phyloP scores from a whole-genome alignment of 2,113 vertebrate species.

The Grallaria varia region DNA sequence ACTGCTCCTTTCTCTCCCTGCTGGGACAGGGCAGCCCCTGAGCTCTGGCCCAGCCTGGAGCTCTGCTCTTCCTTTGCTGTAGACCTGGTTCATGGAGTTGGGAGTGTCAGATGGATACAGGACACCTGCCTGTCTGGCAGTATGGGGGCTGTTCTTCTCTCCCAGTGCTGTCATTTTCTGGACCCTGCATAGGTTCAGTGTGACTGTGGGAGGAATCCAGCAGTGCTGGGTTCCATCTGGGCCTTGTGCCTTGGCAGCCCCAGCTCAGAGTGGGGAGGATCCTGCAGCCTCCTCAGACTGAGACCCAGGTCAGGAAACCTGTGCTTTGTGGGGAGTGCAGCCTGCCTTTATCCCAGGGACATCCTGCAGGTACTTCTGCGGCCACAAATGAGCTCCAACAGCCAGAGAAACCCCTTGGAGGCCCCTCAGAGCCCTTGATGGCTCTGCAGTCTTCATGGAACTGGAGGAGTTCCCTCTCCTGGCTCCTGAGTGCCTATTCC shows the following conservation, averaged over 20 bases:
- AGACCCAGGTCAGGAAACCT: background rate
- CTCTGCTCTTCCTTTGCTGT: background rate
- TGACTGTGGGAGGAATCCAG: background rate
- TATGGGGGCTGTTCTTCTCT: background rate
- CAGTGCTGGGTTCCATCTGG: background rate
- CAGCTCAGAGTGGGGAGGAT: background rate
- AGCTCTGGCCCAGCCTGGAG: background rate
- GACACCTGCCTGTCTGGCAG: background rate
- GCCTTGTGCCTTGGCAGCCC: background rate
- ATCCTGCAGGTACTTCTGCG: background rate
- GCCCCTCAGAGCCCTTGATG: background rate
- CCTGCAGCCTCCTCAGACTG: background rate
- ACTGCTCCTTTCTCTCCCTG: background rate
- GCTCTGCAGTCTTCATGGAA: background rate
- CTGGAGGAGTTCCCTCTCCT: background rate
- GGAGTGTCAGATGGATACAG: background rate
- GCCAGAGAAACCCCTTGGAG: background rate
- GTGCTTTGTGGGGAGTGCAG: accelerated
- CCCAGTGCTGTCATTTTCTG: background rate
- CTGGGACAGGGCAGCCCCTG: background rate
- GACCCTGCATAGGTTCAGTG: background rate
- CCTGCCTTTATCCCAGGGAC: no score
- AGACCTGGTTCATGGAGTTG: background rate
- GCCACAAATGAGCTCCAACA: background rate
- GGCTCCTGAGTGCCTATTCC: background rate